These are phyloP conservation scores for Polyodon spathula DNA, from an alignment of 2,113 vertebrate genomes.

Conservation along the genomic window DNA sequence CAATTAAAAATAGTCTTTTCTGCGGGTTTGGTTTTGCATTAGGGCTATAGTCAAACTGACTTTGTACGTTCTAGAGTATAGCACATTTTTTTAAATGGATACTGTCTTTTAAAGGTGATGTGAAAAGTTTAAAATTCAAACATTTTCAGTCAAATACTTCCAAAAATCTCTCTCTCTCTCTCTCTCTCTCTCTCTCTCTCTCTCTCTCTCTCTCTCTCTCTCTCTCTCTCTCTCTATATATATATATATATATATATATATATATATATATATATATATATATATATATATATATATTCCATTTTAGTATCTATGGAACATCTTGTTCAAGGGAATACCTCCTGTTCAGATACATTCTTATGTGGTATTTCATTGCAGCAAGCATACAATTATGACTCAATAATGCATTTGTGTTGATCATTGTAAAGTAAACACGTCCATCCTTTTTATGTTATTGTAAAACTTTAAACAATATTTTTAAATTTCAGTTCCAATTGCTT, in stretches of 20 bases:
- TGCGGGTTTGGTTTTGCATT: conserved; percentile 16
- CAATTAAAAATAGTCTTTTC: conserved; percentile 41
- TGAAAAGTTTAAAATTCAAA: conserved; percentile 28
- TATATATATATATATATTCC: too few relatives aligned
- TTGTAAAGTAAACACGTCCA: background rate
- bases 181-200: too few relatives aligned
- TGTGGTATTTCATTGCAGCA: background rate
- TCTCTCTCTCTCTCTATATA: too few relatives aligned
- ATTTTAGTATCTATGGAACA: too few relatives aligned
- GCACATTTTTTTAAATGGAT: conserved; percentile 20
- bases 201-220: too few relatives aligned
- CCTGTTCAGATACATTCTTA: conserved; percentile 1
- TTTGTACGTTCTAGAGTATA: conserved; percentile 21
- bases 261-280: too few relatives aligned
- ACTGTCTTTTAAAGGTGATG: conserved; percentile 27
- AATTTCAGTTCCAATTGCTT: conserved; percentile 5
- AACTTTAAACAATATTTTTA: conserved; percentile 11
- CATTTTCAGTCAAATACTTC: conserved; percentile 9
- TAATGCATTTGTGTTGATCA: conserved; percentile 8
- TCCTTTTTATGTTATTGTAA: background rate
- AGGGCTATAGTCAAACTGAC: conserved; percentile 16
- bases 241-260: too few relatives aligned
- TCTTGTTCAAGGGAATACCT: background rate
- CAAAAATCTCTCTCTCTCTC: too few relatives aligned
- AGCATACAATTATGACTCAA: conserved; percentile 1